Base-by-base conservation (phyloP, 2,888 invertebrate species). In the Amblyjoppa fuscipennis region DNA sequence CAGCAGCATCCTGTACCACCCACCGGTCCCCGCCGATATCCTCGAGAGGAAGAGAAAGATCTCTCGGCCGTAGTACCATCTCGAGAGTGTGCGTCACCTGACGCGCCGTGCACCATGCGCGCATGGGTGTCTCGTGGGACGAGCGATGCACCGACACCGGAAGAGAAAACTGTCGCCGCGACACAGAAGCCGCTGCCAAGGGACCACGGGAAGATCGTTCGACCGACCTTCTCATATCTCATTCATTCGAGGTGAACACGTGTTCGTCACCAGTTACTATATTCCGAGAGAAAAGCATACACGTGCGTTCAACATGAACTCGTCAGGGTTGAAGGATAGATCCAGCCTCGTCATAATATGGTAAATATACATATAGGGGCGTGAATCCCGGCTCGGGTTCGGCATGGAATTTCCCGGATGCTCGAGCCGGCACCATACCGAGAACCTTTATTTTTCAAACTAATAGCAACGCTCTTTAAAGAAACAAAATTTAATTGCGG, bases 221-320 rank as follows among this genome's bases (percentile, higher is more conserved):
- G 51, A 68, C 68, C 74, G 73, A 78, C 69, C 84, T 81, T 84
- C 73, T 74, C 77, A 68, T 80, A 68, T 71, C 75, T 69, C 78
- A 74, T 78, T 49, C 61, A 53, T 51, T 38, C 53, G 76, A 68
- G 81, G 71, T 28, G 81, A 85, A 85, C 85, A 85, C 81, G 74
- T 85, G 78, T 70, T 85, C 85, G 49, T 83, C 66, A 73, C 49
- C 56, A 31, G 28, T 81, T 66, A 53, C 68, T 38, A 25, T 5
- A 53, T 71, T 53, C 61, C 31, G 38, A 11, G 56, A 34, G 51
- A 31, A 38, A 28, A 31, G 28, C 61, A 31, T 64, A 85, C 84
- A 85, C 84, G 78, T 85, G 81, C 74, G 69, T 69, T 56, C 81
- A 85, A 85, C 78, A 74, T 81, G 84, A 85, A 81, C 41, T 68